These are phyloP conservation scores for Therioaphis trifolii DNA, from an alignment of 2,888 invertebrate species.

Conservation along the genomic window DNA sequence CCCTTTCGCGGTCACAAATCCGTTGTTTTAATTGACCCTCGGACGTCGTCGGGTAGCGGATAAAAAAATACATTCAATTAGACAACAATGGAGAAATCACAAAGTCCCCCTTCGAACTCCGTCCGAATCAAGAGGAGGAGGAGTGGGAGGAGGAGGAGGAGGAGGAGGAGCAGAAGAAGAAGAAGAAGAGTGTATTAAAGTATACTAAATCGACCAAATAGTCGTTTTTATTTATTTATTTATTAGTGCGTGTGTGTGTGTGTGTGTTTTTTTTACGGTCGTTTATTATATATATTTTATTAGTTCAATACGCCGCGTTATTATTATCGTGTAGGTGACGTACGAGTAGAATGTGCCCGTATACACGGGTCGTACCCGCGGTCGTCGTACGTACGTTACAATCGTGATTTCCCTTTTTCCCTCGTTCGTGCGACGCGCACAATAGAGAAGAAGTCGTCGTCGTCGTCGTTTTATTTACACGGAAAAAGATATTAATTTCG, in stretches of 20 bases:
- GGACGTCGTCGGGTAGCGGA: slow-evolving; percentile 18
- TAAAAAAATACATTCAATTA: slow-evolving; percentile 50
- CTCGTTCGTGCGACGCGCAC: too few relatives aligned
- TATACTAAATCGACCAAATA: slow-evolving; percentile 27
- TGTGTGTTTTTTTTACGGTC: not conserved
- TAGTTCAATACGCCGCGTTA: not conserved
- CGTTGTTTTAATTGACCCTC: slow-evolving; percentile 61
- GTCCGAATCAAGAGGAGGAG: not conserved
- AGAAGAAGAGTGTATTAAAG: too few relatives aligned
- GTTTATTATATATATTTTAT: not conserved
- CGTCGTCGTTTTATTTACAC: not conserved
- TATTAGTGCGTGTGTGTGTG: not conserved
- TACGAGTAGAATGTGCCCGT: slow-evolving; percentile 16
- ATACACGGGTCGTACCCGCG: not conserved
- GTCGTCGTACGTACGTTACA: too few relatives aligned
- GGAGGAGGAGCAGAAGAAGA: too few relatives aligned
- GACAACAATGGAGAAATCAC: slow-evolving; percentile 59
- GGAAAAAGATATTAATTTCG: not conserved
- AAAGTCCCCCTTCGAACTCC: not conserved
- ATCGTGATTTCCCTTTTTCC: too few relatives aligned
- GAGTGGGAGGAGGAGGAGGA: too few relatives aligned
- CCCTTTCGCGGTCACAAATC: slow-evolving; percentile 20
- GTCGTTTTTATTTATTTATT: slow-evolving; percentile 31
- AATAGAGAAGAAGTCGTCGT: not conserved
- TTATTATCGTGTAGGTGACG: not conserved